A percentile compares a stretch with the other conserved stretches of the same genome.
Conservation (phyloP, 2,797 vertebrate genomes). For the Borostomias antarcticus region DNA sequence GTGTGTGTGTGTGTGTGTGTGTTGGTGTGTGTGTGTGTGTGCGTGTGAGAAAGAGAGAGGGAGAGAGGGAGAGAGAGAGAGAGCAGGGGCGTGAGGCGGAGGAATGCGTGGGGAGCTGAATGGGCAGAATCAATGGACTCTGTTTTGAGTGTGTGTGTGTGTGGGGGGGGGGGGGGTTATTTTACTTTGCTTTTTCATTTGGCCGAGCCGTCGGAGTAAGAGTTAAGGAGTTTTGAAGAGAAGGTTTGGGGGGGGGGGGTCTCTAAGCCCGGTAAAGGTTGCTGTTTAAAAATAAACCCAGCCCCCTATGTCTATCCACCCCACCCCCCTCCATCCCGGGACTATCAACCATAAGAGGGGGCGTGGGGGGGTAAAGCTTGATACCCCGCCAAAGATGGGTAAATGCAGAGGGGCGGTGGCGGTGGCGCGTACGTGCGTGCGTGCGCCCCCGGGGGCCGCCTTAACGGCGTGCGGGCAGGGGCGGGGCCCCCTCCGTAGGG, state of each 20-base stretch:
- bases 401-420: slow-evolving; percentile 58
- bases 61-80: too few species aligned
- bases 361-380: slow-evolving; percentile 51
- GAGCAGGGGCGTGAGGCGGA: not conserved
- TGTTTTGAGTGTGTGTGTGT: not conserved
- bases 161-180: slow-evolving; percentile 6
- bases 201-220: not conserved
- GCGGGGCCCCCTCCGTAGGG: slow-evolving; percentile 54
- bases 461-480: slow-evolving; percentile 54
- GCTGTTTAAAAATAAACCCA: slow-evolving; percentile 70
- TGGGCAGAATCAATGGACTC: slow-evolving; percentile 26
- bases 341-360: slow-evolving; percentile 9
- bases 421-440: too few species aligned
- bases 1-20: not conserved
- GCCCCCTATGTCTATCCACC: slow-evolving; percentile 11
- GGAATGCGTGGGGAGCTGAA: slow-evolving; percentile 46
- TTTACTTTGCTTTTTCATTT: slow-evolving; percentile 17
- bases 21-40: slow-evolving; percentile 40
- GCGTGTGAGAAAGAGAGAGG: too few species aligned
- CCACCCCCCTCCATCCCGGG: slow-evolving; percentile 8
- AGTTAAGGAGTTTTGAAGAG: slow-evolving; percentile 10
- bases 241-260: slow-evolving; percentile 16
- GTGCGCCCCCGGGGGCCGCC: slow-evolving; percentile 28
- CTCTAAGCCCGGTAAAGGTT: slow-evolving; percentile 54
- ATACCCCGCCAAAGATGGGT: slow-evolving; percentile 78